Evolutionary conservation across 1,140 invertebrate genomes (phyloP), one percentile per base, ranked within the genome.

Genomic region (Drosophila carrolli): DNA sequence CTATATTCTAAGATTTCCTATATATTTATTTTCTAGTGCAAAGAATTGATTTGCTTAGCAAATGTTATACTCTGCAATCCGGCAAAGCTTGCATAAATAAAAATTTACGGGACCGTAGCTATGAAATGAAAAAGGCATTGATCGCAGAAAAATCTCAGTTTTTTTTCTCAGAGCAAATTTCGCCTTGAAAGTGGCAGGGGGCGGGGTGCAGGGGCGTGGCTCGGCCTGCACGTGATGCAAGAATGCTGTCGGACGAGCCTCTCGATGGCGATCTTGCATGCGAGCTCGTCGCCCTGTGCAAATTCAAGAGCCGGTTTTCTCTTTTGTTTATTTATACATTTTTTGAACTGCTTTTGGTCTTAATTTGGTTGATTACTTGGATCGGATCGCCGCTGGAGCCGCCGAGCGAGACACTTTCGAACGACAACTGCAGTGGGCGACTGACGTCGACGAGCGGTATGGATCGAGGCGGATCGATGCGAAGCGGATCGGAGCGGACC

Each of bases 241-340:
- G 78, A 86, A 86, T 86, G 83, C 83, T 86, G 83, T 86, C 79
- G 83, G 83, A 86, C 83, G 83, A 82, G 83, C 83, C 83, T 68
- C 83, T 81, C 78, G 51, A 43, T 23, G 40, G 16, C 54, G 27
- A 44, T 59, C 72, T 35, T 27, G 11, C 14, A 10, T 11, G 8
- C 16, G 14, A 56, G 72, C 63, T 74, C 72, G 73, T 56, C 59
- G 59, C 71, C 72, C 71, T 71, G 44, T 71, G 68, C 65, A 50
- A 71, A 71, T 70, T 43, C 51, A 29, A 37, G 46, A 68, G 65
- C 65, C 65, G 67, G 68, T 70, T 71, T 71, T 71, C 51, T 44
- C 37, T 66, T 41, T 27, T 71, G 51, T 71, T 71, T 71, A 71
- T 50, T 67, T 71, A 57, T 71, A 70, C 13, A 71, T 57, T 14